These are phyloP conservation scores for Alfaro cultratus DNA, from an alignment of 2,797 vertebrate species.

Conservation along the genomic window DNA sequence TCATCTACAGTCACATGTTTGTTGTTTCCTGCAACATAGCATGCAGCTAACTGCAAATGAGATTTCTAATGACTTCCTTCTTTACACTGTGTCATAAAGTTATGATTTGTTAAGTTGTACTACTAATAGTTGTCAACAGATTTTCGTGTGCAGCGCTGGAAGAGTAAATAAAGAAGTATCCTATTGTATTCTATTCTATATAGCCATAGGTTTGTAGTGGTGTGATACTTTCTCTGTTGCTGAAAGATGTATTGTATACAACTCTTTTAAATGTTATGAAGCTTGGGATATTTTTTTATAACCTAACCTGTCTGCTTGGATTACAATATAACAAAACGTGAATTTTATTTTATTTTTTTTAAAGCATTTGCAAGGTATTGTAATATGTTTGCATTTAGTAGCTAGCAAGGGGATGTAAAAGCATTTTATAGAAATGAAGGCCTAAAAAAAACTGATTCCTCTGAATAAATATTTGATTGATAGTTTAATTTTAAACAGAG, in stretches of 20 bases:
- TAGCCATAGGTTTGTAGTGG: background rate
- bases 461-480: slow-evolving; percentile 85
- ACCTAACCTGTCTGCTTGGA: background rate
- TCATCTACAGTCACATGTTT: background rate
- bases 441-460: slow-evolving; percentile 78
- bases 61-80: background rate
- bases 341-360: too few relatives aligned
- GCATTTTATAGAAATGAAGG: slow-evolving; percentile 64
- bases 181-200: background rate
- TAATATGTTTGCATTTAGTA: slow-evolving; percentile 54
- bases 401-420: slow-evolving; percentile 59
- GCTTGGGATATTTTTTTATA: background rate
- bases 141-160: background rate
- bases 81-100: background rate
- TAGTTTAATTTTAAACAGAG: slow-evolving; percentile 85
- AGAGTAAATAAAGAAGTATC: background rate
- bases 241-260: background rate
- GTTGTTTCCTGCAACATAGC: background rate
- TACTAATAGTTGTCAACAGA: background rate
- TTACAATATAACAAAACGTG: background rate
- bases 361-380: background rate
- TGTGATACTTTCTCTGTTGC: background rate
- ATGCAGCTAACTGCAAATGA: background rate
- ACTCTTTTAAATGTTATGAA: background rate
- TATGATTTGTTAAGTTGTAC: background rate